Evolutionary conservation across 2,888 invertebrate genomes (phyloP).

Genomic region (Erynnis tages): DNA sequence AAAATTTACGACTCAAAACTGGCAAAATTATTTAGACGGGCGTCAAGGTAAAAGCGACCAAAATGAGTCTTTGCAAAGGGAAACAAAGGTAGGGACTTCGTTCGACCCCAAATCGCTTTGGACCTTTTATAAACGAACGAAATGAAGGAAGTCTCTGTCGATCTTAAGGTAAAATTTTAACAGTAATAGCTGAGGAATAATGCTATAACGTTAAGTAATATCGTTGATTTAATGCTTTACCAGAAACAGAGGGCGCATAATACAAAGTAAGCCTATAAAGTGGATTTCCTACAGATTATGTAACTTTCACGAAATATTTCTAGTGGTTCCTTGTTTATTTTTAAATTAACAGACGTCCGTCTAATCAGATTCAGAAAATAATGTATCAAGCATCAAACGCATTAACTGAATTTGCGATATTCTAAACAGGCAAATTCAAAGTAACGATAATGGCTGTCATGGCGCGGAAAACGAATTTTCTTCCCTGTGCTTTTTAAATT

Average conservation of each 20-base stretch:
- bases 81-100: conserved; percentile 72
- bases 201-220: conserved; percentile 56
- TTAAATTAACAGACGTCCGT: too few relatives aligned
- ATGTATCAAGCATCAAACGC: conserved; percentile 37
- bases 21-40: conserved; percentile 76
- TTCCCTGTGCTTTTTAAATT: conserved; percentile 76
- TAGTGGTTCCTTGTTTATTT: background rate
- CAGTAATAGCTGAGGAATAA: conserved; percentile 73
- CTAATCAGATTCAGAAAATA: conserved; percentile 5
- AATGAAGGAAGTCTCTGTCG: conserved; percentile 50
- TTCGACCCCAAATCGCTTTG: conserved; percentile 54
- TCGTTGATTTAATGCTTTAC: conserved; percentile 67
- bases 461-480: conserved; percentile 75
- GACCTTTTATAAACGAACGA: conserved; percentile 59
- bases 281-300: conserved; percentile 15
- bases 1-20: conserved; percentile 79
- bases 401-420: conserved; percentile 51
- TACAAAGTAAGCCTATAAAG: conserved; percentile 32
- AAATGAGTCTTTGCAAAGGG: conserved; percentile 68
- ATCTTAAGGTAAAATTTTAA: conserved; percentile 76
- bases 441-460: conserved; percentile 76
- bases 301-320: background rate
- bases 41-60: conserved; percentile 59
- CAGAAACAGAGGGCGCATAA: conserved; percentile 40
- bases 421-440: conserved; percentile 67